Conservation (phyloP, 2,113 vertebrate species). For the Miniopterus natalensis region DNA sequence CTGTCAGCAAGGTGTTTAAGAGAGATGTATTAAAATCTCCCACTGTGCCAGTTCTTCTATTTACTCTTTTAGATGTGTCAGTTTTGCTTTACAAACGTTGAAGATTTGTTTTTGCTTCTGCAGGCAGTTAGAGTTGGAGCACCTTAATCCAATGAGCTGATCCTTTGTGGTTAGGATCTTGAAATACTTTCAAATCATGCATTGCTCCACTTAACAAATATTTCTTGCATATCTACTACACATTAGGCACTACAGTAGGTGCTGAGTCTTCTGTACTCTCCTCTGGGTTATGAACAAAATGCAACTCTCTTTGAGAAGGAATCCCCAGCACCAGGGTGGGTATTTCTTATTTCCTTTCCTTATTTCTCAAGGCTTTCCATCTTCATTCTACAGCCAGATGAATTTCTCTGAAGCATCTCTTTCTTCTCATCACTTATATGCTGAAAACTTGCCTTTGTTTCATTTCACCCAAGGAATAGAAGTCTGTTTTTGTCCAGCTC, state of each 20-base stretch:
- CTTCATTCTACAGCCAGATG: too few species aligned
- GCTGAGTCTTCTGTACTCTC: neutral
- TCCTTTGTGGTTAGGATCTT: neutral
- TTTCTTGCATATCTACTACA: neutral
- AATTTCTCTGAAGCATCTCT: neutral
- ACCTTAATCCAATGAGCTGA: neutral
- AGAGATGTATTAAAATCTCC: neutral
- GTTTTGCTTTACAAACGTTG: neutral
- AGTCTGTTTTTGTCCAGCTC: neutral
- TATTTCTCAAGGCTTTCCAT: neutral
- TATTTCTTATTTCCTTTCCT: neutral
- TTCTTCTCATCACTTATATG: neutral
- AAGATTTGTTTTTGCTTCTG: conserved; percentile 3
- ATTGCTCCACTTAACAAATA: neutral
- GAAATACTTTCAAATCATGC: neutral
- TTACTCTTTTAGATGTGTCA: neutral
- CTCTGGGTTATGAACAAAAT: neutral
- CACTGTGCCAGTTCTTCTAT: neutral
- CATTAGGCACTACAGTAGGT: neutral
- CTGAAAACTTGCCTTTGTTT: neutral
- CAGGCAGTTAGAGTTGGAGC: neutral
- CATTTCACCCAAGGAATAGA: neutral
- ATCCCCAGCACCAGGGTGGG: neutral
- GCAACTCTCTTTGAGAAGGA: neutral
- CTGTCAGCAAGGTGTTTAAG: neutral